Evolutionary conservation across 2,888 invertebrate genomes (phyloP).

Genomic region (Watsonalla cultraria): DNA sequence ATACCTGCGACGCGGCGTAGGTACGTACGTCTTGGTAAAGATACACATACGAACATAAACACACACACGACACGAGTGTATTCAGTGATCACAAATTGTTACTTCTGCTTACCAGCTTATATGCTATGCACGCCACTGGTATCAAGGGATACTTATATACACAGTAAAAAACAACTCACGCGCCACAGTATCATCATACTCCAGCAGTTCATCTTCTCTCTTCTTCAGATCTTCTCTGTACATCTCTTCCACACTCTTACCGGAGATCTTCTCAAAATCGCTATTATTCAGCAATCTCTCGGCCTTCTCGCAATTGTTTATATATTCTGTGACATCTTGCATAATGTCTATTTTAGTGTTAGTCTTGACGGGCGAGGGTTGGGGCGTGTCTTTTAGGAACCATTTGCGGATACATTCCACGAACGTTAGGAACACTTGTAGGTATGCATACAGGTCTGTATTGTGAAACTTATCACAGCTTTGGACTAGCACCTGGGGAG

Average conservation of each 20-base stretch:
- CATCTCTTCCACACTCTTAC: slow-evolving; percentile 71
- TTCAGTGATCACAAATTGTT: too few species aligned
- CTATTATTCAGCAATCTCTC: slow-evolving; percentile 46
- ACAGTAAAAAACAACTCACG: slow-evolving; percentile 27
- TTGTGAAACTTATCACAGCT: slow-evolving; percentile 80
- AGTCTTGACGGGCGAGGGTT: slow-evolving; percentile 1
- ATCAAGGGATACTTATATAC: background rate
- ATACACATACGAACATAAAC: too few species aligned
- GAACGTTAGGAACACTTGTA: slow-evolving; percentile 85
- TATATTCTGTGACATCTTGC: slow-evolving; percentile 53
- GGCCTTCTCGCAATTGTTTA: slow-evolving; percentile 46
- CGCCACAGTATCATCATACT: slow-evolving; percentile 55
- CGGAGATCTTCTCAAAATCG: slow-evolving; percentile 47
- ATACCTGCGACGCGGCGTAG: too few species aligned
- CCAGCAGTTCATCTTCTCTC: slow-evolving; percentile 45
- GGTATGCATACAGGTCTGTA: slow-evolving; percentile 78
- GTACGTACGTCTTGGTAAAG: too few species aligned
- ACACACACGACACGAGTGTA: too few species aligned
- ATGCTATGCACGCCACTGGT: too few species aligned
- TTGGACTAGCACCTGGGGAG: slow-evolving; percentile 76
- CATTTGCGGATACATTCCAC: slow-evolving; percentile 80
- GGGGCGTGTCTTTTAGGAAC: slow-evolving; percentile 41
- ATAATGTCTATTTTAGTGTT: slow-evolving; percentile 40
- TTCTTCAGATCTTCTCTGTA: slow-evolving; percentile 67
- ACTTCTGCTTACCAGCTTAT: too few species aligned